A percentile compares a stretch with the other conserved stretches of the same genome.
Conservation (phyloP, 2,888 invertebrate genomes). For the Trichacis sp. region DNA sequence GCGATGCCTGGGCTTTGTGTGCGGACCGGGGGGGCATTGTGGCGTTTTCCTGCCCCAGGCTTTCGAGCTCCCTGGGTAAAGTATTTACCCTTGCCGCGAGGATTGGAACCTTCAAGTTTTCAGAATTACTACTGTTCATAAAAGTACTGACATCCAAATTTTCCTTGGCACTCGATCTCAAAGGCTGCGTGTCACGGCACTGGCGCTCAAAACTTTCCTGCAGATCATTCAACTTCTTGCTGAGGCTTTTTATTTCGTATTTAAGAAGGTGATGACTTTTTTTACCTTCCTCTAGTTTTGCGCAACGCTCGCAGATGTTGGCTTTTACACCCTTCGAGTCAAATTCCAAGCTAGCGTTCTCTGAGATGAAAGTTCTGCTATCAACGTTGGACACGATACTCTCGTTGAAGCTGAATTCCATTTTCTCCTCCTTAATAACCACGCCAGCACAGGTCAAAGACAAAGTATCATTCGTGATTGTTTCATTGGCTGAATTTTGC, state of each 20-base stretch:
- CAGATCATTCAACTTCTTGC: conserved; percentile 48
- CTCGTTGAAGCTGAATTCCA: too few relatives aligned
- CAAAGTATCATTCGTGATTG: too few relatives aligned
- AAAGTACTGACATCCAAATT: conserved; percentile 48
- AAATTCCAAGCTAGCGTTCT: too few relatives aligned
- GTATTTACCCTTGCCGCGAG: too few relatives aligned
- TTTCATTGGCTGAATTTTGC: too few relatives aligned
- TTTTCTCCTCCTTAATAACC: too few relatives aligned
- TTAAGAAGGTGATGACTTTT: conserved; percentile 53
- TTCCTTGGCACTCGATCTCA: conserved; percentile 53
- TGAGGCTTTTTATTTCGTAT: conserved; percentile 49
- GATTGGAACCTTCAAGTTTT: conserved; percentile 51
- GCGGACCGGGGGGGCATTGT: too few relatives aligned
- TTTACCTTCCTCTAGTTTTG: conserved; percentile 50
- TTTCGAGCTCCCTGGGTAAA: conserved; percentile 56
- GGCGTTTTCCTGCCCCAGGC: too few relatives aligned
- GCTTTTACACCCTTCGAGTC: conserved; percentile 55
- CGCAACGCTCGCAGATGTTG: conserved; percentile 52
- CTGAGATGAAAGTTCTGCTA: too few relatives aligned
- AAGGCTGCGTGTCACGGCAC: conserved; percentile 49
- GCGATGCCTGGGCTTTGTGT: too few relatives aligned
- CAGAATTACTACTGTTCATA: conserved; percentile 47
- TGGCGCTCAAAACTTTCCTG: conserved; percentile 55
- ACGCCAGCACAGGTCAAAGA: too few relatives aligned
- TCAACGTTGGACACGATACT: too few relatives aligned